A percentile compares a stretch with the other conserved stretches of the same genome.
These are phyloP conservation scores for Atopsyche davidsoni DNA, from an alignment of 1,140 invertebrate species.

Conservation along the genomic window DNA sequence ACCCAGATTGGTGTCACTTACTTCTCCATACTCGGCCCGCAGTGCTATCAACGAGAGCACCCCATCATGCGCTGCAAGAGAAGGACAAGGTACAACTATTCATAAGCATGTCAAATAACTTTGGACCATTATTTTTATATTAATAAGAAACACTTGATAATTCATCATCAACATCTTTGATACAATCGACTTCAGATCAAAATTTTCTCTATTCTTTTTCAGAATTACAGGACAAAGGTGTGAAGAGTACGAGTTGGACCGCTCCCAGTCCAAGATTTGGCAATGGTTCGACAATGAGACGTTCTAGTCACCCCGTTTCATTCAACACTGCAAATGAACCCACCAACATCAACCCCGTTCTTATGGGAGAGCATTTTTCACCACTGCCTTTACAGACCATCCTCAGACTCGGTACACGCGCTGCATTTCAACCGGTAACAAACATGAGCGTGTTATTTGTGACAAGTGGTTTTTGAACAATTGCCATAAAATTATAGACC, in stretches of 20 bases:
- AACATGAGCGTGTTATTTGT: too few relatives aligned
- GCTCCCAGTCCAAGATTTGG: conserved; percentile 44
- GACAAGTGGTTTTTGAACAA: too few relatives aligned
- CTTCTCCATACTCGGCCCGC: conserved; percentile 51
- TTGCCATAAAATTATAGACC: too few relatives aligned
- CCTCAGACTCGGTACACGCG: too few relatives aligned
- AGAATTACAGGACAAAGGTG: conserved; percentile 48
- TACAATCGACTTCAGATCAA: neutral
- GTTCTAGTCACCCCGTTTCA: conserved; percentile 34
- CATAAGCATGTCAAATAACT: conserved; percentile 13
- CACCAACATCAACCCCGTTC: too few relatives aligned
- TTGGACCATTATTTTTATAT: conserved; percentile 13
- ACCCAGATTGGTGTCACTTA: conserved; percentile 50
- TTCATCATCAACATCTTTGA: neutral
- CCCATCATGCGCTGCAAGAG: conserved; percentile 46
- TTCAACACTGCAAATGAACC: too few relatives aligned
- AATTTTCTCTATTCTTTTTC: conserved; percentile 29
- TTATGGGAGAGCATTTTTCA: too few relatives aligned
- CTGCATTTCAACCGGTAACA: too few relatives aligned
- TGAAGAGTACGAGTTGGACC: conserved; percentile 46
- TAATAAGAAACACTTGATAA: neutral
- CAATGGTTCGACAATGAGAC: conserved; percentile 55
- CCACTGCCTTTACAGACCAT: too few relatives aligned
- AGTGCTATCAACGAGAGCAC: conserved; percentile 49
- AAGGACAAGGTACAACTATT: conserved; percentile 39